These are phyloP conservation scores for Herminia tarsipennalis DNA, from an alignment of 2,888 invertebrate genomes.

Conservation along the genomic window DNA sequence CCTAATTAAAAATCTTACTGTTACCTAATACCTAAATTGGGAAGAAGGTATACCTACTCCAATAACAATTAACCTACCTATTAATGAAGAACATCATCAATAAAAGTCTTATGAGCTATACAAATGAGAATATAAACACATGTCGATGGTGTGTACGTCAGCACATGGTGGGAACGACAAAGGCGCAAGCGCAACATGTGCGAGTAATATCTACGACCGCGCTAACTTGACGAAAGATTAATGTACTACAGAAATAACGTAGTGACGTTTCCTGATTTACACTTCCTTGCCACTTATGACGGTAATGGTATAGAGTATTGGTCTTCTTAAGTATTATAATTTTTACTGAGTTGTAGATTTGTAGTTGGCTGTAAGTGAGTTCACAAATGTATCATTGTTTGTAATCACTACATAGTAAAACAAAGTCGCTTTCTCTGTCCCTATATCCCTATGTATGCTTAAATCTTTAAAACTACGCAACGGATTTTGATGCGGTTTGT, in stretches of 20 bases:
- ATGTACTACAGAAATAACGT: conserved; percentile 37
- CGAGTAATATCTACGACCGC: conserved; percentile 13
- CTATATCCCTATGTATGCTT: too few species aligned
- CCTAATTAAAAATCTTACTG: too few species aligned
- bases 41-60: too few species aligned
- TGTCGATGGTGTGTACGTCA: conserved; percentile 16
- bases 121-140: conserved; percentile 17
- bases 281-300: conserved; percentile 27
- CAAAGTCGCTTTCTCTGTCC: too few species aligned
- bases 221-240: conserved; percentile 40
- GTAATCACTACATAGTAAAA: too few species aligned
- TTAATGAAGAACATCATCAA: conserved; percentile 17
- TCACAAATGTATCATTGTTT: too few species aligned
- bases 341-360: too few species aligned
- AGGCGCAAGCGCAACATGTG: conserved; percentile 11
- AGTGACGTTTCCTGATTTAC: conserved; percentile 38
- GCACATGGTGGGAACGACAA: conserved; percentile 32
- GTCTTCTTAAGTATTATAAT: neutral
- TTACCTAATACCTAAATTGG: too few species aligned
- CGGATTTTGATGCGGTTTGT: too few species aligned
- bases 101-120: conserved; percentile 4
- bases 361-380: neutral
- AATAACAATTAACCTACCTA: neutral
- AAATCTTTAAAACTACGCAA: too few species aligned
- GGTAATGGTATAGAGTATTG: neutral